A percentile compares a stretch with the other conserved stretches of the same genome.
These are phyloP conservation scores for Chrosomus eos DNA, from an alignment of 2,797 vertebrate genomes.

Conservation along the genomic window DNA sequence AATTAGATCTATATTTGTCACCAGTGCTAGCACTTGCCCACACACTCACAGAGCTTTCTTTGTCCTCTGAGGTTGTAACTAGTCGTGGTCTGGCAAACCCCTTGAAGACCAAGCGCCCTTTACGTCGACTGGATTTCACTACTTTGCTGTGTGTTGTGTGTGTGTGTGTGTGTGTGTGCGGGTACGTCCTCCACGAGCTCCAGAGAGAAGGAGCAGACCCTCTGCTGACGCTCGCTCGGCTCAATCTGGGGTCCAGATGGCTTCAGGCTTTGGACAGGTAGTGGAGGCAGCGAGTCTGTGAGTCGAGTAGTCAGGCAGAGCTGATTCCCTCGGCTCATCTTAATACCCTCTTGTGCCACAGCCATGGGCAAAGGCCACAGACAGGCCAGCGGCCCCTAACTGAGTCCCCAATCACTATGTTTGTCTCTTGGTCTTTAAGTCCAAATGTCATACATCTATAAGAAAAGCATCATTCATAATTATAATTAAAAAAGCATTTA, in stretches of 20 bases:
- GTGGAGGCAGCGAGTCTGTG: slow-evolving; percentile 69
- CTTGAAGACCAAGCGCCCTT: neutral
- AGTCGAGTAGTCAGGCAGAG: slow-evolving; percentile 66
- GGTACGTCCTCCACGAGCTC: slow-evolving; percentile 38
- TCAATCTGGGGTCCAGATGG: slow-evolving; percentile 92
- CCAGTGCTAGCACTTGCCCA: slow-evolving; percentile 80
- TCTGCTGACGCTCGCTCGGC: slow-evolving; percentile 81
- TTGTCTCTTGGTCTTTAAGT: neutral
- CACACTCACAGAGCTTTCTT: slow-evolving; percentile 71
- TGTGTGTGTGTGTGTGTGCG: slow-evolving; percentile 19
- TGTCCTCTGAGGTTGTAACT: slow-evolving; percentile 60
- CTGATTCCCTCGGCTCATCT: slow-evolving; percentile 74
- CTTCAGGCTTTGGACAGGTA: slow-evolving; percentile 82
- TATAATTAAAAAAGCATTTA: neutral
- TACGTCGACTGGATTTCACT: neutral
- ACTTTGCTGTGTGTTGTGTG: neutral
- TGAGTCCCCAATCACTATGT: slow-evolving; percentile 41
- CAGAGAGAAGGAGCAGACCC: slow-evolving; percentile 81
- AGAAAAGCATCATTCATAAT: neutral
- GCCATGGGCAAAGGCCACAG: slow-evolving; percentile 71
- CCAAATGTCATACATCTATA: neutral
- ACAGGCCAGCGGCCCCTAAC: slow-evolving; percentile 64
- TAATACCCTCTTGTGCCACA: slow-evolving; percentile 75
- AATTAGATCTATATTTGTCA: slow-evolving; percentile 89
- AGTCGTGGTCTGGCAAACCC: slow-evolving; percentile 38